These are phyloP conservation scores for Eupeodes corollae DNA, from an alignment of 1,140 invertebrate species.

Conservation along the genomic window DNA sequence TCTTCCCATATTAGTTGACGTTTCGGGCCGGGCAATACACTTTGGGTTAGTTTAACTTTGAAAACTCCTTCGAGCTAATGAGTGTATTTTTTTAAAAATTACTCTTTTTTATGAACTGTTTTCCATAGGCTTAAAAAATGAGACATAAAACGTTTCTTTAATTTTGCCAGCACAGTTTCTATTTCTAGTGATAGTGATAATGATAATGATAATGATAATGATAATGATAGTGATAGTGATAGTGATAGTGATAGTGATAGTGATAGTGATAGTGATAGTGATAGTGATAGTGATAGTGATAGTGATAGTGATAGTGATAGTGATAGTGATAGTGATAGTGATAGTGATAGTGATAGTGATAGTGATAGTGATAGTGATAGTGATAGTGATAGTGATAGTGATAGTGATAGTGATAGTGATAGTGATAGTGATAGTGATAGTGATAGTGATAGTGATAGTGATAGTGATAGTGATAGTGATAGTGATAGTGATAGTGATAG, in stretches of 20 bases:
- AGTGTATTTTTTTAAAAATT: too few species aligned
- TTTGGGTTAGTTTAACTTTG: too few species aligned
- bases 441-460: not conserved
- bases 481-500: not conserved
- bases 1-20: too few species aligned
- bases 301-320: not conserved
- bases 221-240: not conserved
- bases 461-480: not conserved
- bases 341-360: not conserved
- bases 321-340: not conserved
- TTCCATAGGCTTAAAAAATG: too few species aligned
- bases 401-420: not conserved
- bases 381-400: not conserved
- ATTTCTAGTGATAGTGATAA: too few species aligned
- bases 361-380: not conserved
- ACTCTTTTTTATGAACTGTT: too few species aligned
- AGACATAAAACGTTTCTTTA: too few species aligned
- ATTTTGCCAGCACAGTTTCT: too few species aligned
- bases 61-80: too few species aligned
- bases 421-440: not conserved
- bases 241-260: not conserved
- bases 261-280: not conserved
- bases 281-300: not conserved
- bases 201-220: not conserved
- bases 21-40: too few species aligned